These are phyloP conservation scores for Tympanuchus pallidicinctus DNA, from an alignment of 2,113 vertebrate species.

Conservation along the genomic window DNA sequence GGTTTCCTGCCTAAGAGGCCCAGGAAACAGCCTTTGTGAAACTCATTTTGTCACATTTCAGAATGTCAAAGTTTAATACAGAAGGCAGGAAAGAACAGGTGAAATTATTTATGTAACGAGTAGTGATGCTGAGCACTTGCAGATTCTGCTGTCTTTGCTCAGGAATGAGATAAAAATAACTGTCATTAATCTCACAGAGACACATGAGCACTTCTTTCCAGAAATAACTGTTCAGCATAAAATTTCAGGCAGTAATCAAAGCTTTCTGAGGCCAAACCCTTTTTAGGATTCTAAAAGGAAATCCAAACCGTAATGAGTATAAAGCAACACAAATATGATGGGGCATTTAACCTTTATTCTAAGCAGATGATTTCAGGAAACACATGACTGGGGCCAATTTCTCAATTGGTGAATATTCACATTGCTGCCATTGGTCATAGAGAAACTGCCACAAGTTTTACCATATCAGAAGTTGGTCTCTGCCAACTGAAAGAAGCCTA, in stretches of 20 bases:
- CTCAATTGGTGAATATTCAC: neutral
- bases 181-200: constrained; percentile 20
- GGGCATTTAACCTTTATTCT: neutral
- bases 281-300: neutral
- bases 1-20: neutral
- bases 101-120: constrained; percentile 42
- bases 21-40: neutral
- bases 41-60: neutral
- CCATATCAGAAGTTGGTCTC: neutral
- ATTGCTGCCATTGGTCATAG: neutral
- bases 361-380: neutral
- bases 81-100: constrained; percentile 20
- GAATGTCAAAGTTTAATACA: neutral
- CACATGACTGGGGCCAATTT: neutral
- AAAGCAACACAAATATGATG: neutral
- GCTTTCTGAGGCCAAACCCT: neutral
- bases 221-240: constrained; percentile 51
- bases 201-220: constrained; percentile 6
- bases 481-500: neutral
- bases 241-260: constrained; percentile 48
- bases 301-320: neutral
- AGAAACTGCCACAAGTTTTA: neutral
- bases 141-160: constrained; percentile 38
- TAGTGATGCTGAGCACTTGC: neutral
- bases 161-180: constrained; percentile 53